Evolutionary conservation across 2,113 vertebrate species (phyloP).

Genomic region (Xenopus tropicalis): DNA sequence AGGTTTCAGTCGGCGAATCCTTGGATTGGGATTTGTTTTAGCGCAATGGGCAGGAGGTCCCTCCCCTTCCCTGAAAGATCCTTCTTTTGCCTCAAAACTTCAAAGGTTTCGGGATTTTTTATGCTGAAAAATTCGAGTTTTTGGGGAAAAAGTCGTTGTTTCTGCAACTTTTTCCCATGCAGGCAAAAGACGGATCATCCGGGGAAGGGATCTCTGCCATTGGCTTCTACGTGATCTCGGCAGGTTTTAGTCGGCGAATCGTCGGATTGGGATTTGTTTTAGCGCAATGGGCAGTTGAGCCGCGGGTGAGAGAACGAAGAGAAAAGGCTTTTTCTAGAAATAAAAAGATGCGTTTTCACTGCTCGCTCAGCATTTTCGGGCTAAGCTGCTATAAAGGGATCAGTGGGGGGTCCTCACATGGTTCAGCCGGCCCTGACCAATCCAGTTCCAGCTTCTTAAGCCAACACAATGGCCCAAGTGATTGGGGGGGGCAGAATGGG

Average conservation of each 20-base stretch:
- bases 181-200: not conserved
- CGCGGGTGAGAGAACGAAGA: conserved; percentile 9
- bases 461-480: conserved; percentile 52
- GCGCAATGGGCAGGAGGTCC: no score
- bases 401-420: conserved; percentile 46
- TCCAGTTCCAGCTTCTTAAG: conserved; percentile 45
- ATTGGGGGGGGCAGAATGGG: conserved; percentile 7
- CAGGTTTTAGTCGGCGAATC: no score
- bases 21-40: no score
- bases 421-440: conserved; percentile 38
- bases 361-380: conserved; percentile 37
- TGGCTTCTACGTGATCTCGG: no score
- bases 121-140: no score
- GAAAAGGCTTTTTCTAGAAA: conserved; percentile 44
- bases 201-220: no score
- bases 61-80: no score
- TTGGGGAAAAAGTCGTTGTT: no score
- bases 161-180: not conserved
- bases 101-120: no score
- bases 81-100: no score
- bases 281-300: not conserved
- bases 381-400: conserved; percentile 45
- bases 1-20: no score
- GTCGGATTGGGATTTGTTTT: no score
- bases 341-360: conserved; percentile 46